Percentiles rank a stretch among this genome's conserved stretches.
These are phyloP conservation scores for Manis pentadactyla DNA, from an alignment of 2,797 vertebrate species.

Conservation along the genomic window DNA sequence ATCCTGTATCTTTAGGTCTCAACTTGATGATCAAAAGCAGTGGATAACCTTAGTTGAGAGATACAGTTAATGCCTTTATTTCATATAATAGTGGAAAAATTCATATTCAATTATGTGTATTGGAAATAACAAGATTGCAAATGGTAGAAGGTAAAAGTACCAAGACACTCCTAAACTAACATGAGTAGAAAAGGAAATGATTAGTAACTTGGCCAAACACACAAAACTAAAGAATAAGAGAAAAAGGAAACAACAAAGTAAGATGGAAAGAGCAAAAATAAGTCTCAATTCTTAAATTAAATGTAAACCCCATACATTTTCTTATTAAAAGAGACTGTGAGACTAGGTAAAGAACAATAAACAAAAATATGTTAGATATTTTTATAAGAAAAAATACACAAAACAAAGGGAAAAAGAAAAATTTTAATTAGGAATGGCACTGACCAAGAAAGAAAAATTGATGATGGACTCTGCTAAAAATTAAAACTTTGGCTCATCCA, in stretches of 20 bases:
- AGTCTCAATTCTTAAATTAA: neutral
- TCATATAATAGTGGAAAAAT: neutral
- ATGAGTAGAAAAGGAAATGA: neutral
- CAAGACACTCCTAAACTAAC: neutral
- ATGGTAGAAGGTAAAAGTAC: neutral
- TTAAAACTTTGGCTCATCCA: neutral
- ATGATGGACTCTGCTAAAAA: neutral
- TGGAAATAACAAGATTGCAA: neutral
- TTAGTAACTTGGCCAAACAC: neutral
- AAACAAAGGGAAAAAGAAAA: neutral
- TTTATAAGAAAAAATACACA: neutral
- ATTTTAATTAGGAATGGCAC: neutral
- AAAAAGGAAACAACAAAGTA: neutral
- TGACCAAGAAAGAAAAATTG: neutral
- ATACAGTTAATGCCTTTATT: neutral
- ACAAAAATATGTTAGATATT: neutral
- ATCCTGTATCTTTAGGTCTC: neutral
- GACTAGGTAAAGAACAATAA: neutral
- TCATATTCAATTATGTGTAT: neutral
- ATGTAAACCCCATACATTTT: neutral
- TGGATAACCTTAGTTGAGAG: neutral
- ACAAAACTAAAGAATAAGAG: neutral
- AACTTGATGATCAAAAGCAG: neutral
- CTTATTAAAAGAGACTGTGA: neutral
- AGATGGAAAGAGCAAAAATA: neutral